These are phyloP conservation scores for Reinhardtius hippoglossoides DNA, from an alignment of 2,113 vertebrate genomes.

Conservation along the genomic window DNA sequence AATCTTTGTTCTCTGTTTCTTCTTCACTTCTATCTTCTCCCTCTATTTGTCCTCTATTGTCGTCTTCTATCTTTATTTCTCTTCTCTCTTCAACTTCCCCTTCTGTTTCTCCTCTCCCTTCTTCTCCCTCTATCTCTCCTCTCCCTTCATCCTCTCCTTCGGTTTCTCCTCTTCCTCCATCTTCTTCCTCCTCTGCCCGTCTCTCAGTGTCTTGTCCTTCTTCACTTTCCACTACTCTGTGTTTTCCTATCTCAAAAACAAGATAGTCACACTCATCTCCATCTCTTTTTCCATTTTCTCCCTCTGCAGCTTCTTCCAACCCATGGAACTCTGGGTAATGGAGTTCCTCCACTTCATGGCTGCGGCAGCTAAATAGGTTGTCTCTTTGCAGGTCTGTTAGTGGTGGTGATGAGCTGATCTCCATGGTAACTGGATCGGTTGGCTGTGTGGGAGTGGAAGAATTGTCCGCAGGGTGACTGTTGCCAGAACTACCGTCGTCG, in stretches of 20 bases:
- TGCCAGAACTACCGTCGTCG: constrained; percentile 18
- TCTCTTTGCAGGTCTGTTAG: constrained; percentile 47
- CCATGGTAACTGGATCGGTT: constrained; percentile 58
- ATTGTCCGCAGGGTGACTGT: constrained; percentile 13
- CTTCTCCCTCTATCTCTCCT: background rate
- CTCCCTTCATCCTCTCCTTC: background rate
- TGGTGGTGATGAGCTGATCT: constrained; percentile 56
- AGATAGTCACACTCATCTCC: constrained; percentile 62
- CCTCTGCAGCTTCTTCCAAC: constrained; percentile 5
- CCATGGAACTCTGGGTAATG: constrained; percentile 41
- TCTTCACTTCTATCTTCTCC: background rate
- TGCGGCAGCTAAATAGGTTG: constrained; percentile 32
- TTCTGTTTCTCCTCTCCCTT: background rate
- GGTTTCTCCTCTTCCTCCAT: background rate
- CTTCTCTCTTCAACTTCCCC: background rate
- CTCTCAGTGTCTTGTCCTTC: constrained; percentile 1
- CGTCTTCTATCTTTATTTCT: background rate
- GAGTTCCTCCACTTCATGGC: constrained; percentile 42
- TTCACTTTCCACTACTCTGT: background rate
- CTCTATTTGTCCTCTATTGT: constrained; percentile 3
- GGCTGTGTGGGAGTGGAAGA: constrained; percentile 17
- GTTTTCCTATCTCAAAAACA: constrained; percentile 52
- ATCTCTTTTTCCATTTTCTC: constrained; percentile 5
- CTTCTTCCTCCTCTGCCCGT: background rate
- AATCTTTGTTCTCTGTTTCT: background rate